phyloP scores from a whole-genome alignment of 2,113 vertebrate species.

The Asarcornis scutulata region DNA sequence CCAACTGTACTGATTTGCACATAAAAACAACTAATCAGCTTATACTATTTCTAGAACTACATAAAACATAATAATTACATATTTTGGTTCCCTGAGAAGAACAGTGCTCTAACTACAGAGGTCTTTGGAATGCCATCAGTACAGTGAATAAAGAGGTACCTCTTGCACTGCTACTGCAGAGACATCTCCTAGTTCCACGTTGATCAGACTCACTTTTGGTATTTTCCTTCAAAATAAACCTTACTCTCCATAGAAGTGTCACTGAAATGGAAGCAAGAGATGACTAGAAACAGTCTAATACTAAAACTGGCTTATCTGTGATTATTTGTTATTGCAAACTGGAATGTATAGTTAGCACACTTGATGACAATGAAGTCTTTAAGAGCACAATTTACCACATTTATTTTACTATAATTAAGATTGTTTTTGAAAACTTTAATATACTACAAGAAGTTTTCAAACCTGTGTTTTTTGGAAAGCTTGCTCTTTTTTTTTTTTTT shows the following conservation, averaged over 20 bases:
- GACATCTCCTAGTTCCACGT: not conserved
- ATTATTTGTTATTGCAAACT: not conserved
- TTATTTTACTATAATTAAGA: not conserved
- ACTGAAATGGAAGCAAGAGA: not conserved
- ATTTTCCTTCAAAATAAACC: not conserved
- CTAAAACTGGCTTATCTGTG: not conserved
- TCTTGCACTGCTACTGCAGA: not conserved
- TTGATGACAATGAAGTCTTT: not conserved
- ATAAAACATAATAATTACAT: not conserved
- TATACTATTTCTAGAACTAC: not conserved
- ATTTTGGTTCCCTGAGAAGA: conserved; percentile 68
- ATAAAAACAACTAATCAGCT: not conserved
- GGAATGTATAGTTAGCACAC: not conserved
- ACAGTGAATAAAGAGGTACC: not conserved
- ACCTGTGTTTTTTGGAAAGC: not conserved
- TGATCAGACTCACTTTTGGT: not conserved
- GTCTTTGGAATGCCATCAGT: conserved; percentile 50
- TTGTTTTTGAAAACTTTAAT: not conserved
- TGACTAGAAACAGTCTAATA: not conserved
- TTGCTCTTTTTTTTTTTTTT: not conserved
- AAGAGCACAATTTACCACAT: not conserved
- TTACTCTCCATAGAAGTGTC: not conserved
- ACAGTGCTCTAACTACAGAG: conserved; percentile 15
- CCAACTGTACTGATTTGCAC: not conserved
- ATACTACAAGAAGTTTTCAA: not conserved